Base-by-base conservation (phyloP, 2,888 invertebrate species). In the Ganaspis brasiliensis region DNA sequence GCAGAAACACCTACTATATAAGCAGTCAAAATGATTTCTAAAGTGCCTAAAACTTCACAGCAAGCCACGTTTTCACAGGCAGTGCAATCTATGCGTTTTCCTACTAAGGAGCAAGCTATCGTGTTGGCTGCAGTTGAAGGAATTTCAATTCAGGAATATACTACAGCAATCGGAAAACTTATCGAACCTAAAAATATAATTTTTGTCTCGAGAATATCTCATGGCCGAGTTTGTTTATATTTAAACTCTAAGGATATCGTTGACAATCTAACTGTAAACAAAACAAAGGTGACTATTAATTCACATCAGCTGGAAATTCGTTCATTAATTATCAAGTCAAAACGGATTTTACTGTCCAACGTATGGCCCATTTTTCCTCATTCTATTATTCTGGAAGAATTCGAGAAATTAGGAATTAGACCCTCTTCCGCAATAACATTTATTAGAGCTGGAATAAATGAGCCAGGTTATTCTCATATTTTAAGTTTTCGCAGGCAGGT, bases 401-500 rank as follows among this genome's bases (percentile, higher is more conserved):
- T 86, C 5, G 76, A 73, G 61, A 75, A 73, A 40, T 71, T 80
- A 12, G 78, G 78, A 12, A 37, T 83, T 12, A 79, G 80, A 52
- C 72, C 78, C 10, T 57, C 80, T 21, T 2, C 3, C 2, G 6
- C 31, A 31, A 31, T 31, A 31, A 31, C 3, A 31, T 31, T 31
- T 31, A 31, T 31, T 31, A 31, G 6, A 31, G 31, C 31, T 31
- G 31, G 31, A 31, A 31, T 31, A 31, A 31, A 31, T 31, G 80
- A 79, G 12, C 72, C 75, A 31, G 81, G 75, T 67, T 84, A 79
- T 63, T 55, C 63, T 37, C 85, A 87, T 72, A 79, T 86, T 19
- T 55, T 82, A 8, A 86, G 86, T 45, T 82, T 82, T 63, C 61
- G 80, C 19, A 52, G 79, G 1, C 81, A 81, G 72, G 55, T 81